phyloP scores from a whole-genome alignment of 2,113 vertebrate genomes.

The Calcarius ornatus region DNA sequence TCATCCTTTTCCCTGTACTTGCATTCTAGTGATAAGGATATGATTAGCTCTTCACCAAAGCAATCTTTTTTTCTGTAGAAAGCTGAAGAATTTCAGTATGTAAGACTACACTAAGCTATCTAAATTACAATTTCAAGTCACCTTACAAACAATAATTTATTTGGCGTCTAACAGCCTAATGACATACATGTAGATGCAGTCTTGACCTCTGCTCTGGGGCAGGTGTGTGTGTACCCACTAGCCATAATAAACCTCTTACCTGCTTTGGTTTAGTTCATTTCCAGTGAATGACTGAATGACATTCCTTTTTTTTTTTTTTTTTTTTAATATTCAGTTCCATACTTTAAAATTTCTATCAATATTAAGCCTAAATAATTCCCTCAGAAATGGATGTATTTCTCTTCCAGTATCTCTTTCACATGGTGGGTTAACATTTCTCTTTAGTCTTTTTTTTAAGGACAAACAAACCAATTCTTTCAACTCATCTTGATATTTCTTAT shows the following conservation, averaged over 20 bases:
- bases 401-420: background rate
- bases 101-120: background rate
- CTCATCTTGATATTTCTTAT: background rate
- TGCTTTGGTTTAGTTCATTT: background rate
- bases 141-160: background rate
- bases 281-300: background rate
- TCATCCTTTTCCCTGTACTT: background rate
- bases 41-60: background rate
- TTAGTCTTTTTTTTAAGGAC: background rate
- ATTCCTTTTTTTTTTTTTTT: background rate
- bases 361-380: background rate
- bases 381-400: background rate
- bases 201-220: background rate
- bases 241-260: background rate
- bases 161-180: background rate
- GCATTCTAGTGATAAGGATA: background rate
- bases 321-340: background rate
- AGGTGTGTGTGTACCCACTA: background rate
- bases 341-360: background rate
- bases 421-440: background rate
- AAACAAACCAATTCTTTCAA: background rate
- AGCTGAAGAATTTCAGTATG: background rate
- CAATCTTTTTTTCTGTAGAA: background rate
- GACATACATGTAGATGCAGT: accelerated
- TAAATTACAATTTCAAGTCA: background rate